A percentile compares a stretch with the other conserved stretches of the same genome.
These are phyloP conservation scores for Melolontha melolontha DNA, from an alignment of 2,888 invertebrate species.

Conservation along the genomic window DNA sequence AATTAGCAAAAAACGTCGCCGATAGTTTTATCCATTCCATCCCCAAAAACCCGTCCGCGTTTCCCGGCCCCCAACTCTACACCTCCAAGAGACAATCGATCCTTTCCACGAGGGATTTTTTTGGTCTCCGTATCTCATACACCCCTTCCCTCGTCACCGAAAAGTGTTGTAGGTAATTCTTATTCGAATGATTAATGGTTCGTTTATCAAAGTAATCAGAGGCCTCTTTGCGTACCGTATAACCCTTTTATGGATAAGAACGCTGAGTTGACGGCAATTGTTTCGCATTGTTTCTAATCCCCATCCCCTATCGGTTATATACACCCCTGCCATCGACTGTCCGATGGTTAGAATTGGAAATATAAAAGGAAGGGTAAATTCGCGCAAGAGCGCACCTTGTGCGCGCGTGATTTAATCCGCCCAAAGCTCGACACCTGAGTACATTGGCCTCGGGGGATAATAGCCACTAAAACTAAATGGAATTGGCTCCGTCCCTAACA, in stretches of 20 bases:
- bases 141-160: not conserved
- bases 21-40: conserved; percentile 27
- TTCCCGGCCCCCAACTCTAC: not conserved
- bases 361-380: conserved; percentile 16
- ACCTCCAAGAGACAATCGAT: conserved; percentile 26
- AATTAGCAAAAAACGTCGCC: conserved; percentile 36
- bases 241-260: conserved; percentile 50
- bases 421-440: conserved; percentile 66
- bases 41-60: conserved; percentile 9
- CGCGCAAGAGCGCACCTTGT: conserved; percentile 55
- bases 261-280: conserved; percentile 55
- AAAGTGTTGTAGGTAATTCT: conserved; percentile 36
- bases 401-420: conserved; percentile 65
- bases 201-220: conserved; percentile 65
- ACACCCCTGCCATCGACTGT: conserved; percentile 1
- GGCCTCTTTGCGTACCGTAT: conserved; percentile 56
- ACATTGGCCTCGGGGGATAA: conserved; percentile 64
- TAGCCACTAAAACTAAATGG: conserved; percentile 65
- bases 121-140: conserved; percentile 16
- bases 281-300: conserved; percentile 56
- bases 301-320: conserved; percentile 6
- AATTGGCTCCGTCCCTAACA: conserved; percentile 58
- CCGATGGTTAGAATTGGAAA: conserved; percentile 34
- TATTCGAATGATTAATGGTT: conserved; percentile 61
- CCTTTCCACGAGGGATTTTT: conserved; percentile 33